Evolutionary conservation across 2,797 vertebrate genomes (phyloP), one percentile per base, ranked within the genome.

Genomic region (Alcedo atthis): DNA sequence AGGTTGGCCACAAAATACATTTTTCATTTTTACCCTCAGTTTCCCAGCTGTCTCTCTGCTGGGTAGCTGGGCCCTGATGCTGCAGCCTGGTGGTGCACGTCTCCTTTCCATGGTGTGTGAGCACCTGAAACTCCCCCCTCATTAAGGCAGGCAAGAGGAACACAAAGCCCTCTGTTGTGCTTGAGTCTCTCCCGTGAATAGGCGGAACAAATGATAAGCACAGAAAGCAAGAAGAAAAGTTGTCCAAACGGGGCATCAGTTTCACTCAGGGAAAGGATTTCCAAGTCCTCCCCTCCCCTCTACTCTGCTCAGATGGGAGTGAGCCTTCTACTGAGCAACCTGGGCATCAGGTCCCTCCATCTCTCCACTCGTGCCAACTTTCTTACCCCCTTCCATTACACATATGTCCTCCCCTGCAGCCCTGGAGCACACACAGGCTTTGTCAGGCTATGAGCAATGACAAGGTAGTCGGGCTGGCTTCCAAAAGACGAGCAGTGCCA

Each of bases 101-200:
- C 54, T 64, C 30, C 25, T 78, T 25, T 95, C 49, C 94, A 86
- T 3, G 81, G 93, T 89, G 88, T 37, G 76, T 78, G 92, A 95
- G 77, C 95, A 69, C 15, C 42, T 0, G 58, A 62, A 67, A 84
- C 90, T 96, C 95, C 91, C 90, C 81, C 78, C 64, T 93, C 40
- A 3, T 97, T 97, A 97, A 68, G 79, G 59, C 66, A 12, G 26
- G 32, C 0, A 4, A 40, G 35, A 87, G 89, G 62, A 92, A 68
- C 85, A 91, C 94, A 95, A 96, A 82, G 67, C 78, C 87, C 46
- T 63, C 66, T 79, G 87, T 76, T 93, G 92, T 91, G 89, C 85
- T 89, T 91, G 59, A 92, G 92, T 93, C 75, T 93, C 93, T 95
- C 81, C 83, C 15, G 67, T 94, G 92, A 97, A 96, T 89, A 92